Evolutionary conservation across 2,113 vertebrate genomes (phyloP).

Genomic region (Alexandromys fortis): DNA sequence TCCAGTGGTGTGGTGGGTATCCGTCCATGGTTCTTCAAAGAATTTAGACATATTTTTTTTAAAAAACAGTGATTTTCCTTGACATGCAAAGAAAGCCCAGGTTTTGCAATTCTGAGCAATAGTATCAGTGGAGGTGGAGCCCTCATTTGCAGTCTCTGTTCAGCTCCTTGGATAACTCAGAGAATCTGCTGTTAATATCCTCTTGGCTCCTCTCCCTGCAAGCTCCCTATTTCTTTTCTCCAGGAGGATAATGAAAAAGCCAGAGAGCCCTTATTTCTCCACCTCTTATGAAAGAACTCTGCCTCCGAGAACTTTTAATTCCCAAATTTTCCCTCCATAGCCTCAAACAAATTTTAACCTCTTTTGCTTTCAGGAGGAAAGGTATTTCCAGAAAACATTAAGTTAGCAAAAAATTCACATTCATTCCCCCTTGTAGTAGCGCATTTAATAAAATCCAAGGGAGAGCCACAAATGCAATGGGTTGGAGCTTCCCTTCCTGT

Average conservation of each 20-base stretch:
- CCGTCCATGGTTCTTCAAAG: not conserved
- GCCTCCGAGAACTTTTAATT: conserved; percentile 61
- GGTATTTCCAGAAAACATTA: conserved; percentile 32
- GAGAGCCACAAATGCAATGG: not conserved
- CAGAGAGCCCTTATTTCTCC: conserved; percentile 28
- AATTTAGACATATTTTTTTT: not conserved
- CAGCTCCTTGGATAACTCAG: not conserved
- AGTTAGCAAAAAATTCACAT: conserved; percentile 1
- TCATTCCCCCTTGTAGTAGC: not conserved
- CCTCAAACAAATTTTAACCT: conserved; percentile 37
- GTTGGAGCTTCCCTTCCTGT: not conserved
- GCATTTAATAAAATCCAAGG: conserved; percentile 62
- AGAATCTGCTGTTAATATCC: not conserved
- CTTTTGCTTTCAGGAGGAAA: conserved; percentile 54
- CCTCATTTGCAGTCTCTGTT: not conserved
- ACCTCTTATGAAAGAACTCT: not conserved
- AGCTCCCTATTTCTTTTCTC: conserved; percentile 4
- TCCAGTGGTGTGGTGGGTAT: not conserved
- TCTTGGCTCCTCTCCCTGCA: not conserved
- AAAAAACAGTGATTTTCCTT: not conserved
- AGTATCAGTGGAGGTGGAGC: not conserved
- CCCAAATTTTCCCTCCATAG: not conserved
- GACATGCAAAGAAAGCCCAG: not conserved
- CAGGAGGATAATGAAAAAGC: not conserved
- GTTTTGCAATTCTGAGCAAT: not conserved